Conservation (phyloP, 2,113 vertebrate genomes). For the Poeciliopsis occidentalis region DNA sequence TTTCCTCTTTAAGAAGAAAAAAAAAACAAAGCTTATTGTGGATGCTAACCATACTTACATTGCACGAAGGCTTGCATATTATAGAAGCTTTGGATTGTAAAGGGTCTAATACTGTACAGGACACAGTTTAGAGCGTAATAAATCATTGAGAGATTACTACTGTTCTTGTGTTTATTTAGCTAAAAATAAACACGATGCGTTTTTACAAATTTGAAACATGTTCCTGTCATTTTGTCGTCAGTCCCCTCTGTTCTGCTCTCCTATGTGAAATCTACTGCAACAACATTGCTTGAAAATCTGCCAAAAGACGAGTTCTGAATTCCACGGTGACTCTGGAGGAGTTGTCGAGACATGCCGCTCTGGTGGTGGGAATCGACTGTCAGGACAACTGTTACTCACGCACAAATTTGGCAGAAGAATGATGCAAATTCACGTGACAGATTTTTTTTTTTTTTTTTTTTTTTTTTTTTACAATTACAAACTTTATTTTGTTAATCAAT, state of each 20-base stretch:
- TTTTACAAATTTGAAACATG: neutral
- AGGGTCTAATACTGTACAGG: slow-evolving; percentile 1
- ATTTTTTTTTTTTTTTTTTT: too few species aligned
- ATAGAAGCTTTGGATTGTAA: neutral
- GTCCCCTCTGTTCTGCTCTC: too few species aligned
- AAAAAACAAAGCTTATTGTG: slow-evolving; percentile 10
- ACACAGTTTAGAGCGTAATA: neutral
- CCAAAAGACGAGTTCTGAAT: too few species aligned
- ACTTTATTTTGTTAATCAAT: neutral
- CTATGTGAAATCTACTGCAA: too few species aligned
- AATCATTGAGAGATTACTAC: neutral
- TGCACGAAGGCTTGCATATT: slow-evolving; percentile 7
- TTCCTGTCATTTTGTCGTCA: neutral
- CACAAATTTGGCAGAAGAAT: too few species aligned
- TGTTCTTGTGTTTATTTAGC: neutral
- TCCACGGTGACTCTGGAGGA: too few species aligned
- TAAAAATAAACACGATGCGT: neutral
- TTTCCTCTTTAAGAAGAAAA: slow-evolving; percentile 54
- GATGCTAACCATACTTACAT: slow-evolving; percentile 30
- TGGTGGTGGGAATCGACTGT: neutral
- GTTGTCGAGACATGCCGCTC: too few species aligned
- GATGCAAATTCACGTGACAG: too few species aligned
- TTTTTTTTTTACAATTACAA: neutral
- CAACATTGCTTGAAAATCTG: too few species aligned
- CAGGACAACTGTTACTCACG: neutral